Evolutionary conservation across 2,888 invertebrate species (phyloP).

Genomic region (Lydus trimaculatus): DNA sequence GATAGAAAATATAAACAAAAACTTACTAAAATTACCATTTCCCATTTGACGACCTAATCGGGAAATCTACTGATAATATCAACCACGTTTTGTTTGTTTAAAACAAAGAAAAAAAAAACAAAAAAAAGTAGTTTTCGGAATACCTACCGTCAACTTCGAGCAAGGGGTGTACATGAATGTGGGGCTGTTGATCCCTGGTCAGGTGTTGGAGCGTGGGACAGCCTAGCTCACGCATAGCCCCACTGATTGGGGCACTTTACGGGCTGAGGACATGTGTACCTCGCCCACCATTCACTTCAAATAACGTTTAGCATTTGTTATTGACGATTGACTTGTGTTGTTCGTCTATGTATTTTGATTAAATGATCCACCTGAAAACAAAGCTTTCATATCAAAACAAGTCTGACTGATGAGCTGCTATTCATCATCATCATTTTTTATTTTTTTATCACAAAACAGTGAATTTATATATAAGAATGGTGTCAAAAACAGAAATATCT

Average conservation of each 20-base stretch:
- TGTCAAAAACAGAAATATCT: neutral
- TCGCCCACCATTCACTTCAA: slow-evolving; percentile 30
- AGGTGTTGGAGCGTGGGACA: slow-evolving; percentile 47
- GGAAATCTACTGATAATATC: too few relatives aligned
- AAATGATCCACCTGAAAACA: slow-evolving; percentile 6
- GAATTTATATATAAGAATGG: neutral
- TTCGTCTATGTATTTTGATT: neutral
- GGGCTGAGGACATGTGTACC: slow-evolving; percentile 42
- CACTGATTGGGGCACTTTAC: slow-evolving; percentile 44
- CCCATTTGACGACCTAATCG: too few relatives aligned
- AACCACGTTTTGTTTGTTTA: too few relatives aligned
- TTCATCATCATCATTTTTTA: too few relatives aligned
- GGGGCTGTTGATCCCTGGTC: slow-evolving; percentile 49
- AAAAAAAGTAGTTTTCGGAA: neutral
- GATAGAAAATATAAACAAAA: too few relatives aligned
- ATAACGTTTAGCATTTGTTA: neutral
- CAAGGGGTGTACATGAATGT: slow-evolving; percentile 54
- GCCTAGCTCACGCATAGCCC: slow-evolving; percentile 54
- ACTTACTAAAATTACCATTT: too few relatives aligned
- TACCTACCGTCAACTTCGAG: slow-evolving; percentile 49
- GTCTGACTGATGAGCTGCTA: slow-evolving; percentile 2
- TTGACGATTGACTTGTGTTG: neutral
- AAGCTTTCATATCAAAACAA: slow-evolving; percentile 8
- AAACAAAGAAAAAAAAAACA: too few relatives aligned
- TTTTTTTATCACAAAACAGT: neutral